Percentiles rank a stretch among this genome's conserved stretches.
Evolutionary conservation across 2,888 invertebrate species (phyloP).

Genomic region (Andrena camellia): DNA sequence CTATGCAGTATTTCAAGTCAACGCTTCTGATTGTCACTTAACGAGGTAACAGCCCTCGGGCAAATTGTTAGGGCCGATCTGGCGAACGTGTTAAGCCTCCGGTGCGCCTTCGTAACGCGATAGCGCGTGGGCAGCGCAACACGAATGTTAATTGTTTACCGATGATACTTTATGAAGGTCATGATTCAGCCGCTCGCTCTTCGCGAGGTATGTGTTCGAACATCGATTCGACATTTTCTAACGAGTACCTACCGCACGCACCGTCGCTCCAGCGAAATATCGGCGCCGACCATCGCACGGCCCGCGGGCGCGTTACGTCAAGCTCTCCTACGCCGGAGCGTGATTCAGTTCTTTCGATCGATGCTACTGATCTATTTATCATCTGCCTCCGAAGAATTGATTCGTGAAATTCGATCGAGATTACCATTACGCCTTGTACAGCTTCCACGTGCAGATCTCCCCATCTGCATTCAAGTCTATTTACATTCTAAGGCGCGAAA

Average conservation of each 20-base stretch:
- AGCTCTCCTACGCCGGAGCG: slow-evolving; percentile 47
- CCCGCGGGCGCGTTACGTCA: slow-evolving; percentile 54
- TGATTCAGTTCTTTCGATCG: slow-evolving; percentile 12
- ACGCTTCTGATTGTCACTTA: slow-evolving; percentile 83
- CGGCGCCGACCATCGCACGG: slow-evolving; percentile 40
- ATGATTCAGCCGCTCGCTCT: slow-evolving; percentile 67
- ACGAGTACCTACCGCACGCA: slow-evolving; percentile 70
- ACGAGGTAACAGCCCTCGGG: slow-evolving; percentile 81
- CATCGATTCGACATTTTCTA: slow-evolving; percentile 77
- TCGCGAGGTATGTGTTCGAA: slow-evolving; percentile 41
- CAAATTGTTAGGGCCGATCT: slow-evolving; percentile 77
- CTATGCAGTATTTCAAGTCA: slow-evolving; percentile 76
- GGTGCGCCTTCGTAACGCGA: slow-evolving; percentile 61
- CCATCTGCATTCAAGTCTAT: neutral
- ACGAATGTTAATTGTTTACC: slow-evolving; percentile 81
- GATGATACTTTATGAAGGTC: slow-evolving; percentile 81
- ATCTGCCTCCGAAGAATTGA: slow-evolving; percentile 4
- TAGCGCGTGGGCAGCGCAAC: slow-evolving; percentile 75
- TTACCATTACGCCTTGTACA: slow-evolving; percentile 23
- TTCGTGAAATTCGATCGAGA: slow-evolving; percentile 37
- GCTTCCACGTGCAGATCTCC: neutral
- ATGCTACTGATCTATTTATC: slow-evolving; percentile 50
- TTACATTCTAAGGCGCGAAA: neutral
- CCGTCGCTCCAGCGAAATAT: slow-evolving; percentile 43
- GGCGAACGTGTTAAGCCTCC: slow-evolving; percentile 56